phyloP scores from a whole-genome alignment of 2,797 vertebrate genomes.

The Poecilia wingei region DNA sequence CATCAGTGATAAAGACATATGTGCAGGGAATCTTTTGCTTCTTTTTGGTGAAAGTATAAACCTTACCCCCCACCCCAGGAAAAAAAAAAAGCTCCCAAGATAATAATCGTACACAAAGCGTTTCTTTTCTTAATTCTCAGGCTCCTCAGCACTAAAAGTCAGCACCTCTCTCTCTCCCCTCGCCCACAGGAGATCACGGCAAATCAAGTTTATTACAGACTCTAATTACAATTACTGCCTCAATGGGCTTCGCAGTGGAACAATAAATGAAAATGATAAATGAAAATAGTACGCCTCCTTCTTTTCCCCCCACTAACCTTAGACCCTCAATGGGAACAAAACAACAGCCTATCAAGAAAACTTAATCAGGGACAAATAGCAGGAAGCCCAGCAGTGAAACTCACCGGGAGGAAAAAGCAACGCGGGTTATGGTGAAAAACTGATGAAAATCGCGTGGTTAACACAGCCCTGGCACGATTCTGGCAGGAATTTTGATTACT shows the following conservation, averaged over 20 bases:
- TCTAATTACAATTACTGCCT: conserved; percentile 72
- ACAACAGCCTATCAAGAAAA: conserved; percentile 29
- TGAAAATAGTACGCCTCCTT: conserved; percentile 42
- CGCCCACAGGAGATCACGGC: conserved; percentile 56
- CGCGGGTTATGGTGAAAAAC: not conserved
- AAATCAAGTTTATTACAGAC: conserved; percentile 72
- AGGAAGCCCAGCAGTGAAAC: not conserved
- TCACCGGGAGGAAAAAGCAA: conserved; percentile 17
- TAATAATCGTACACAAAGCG: conserved; percentile 12
- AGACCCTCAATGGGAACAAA: conserved; percentile 33
- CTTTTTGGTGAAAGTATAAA: conserved; percentile 1
- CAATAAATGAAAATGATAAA: conserved; percentile 70
- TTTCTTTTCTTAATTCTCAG: conserved; percentile 16
- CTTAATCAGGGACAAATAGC: conserved; percentile 45
- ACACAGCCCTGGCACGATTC: not conserved
- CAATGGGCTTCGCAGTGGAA: conserved; percentile 57
- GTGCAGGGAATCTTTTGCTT: conserved; percentile 13
- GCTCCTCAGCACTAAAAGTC: conserved; percentile 35
- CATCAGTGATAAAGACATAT: conserved; percentile 9
- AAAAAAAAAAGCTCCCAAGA: conserved; percentile 9
- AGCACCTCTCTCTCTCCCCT: conserved; percentile 23
- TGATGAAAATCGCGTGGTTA: not conserved
- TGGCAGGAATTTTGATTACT: not conserved
- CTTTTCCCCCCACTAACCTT: conserved; percentile 28
- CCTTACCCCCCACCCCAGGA: conserved; percentile 3